Percentiles rank a stretch among this genome's conserved stretches.
phyloP scores from a whole-genome alignment of 2,888 invertebrate genomes.

The Nephrotoma appendiculata region DNA sequence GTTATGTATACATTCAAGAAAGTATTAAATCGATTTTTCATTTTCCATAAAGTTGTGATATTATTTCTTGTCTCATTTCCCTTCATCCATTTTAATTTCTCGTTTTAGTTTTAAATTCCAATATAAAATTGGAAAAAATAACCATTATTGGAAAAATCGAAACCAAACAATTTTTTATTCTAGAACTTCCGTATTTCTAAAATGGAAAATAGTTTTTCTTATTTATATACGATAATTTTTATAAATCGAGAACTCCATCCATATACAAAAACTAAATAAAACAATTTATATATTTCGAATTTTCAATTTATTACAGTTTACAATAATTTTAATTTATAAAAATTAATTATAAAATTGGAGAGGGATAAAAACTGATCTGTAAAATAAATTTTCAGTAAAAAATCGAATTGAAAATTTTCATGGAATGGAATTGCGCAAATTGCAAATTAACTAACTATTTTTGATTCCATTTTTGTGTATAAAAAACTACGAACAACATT shows the following conservation, averaged over 20 bases:
- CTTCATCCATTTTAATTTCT: neutral
- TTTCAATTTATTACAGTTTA: neutral
- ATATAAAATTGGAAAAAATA: neutral
- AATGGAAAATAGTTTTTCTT: neutral
- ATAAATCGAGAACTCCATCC: neutral
- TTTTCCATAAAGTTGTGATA: too few relatives aligned
- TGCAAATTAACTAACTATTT: neutral
- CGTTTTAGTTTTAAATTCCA: neutral
- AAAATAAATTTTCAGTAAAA: neutral
- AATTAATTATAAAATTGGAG: neutral
- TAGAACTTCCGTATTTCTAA: neutral
- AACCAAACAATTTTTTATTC: neutral
- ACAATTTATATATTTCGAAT: neutral
- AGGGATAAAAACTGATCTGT: too few relatives aligned
- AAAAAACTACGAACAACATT: too few relatives aligned
- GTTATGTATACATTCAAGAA: too few relatives aligned
- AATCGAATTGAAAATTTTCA: neutral
- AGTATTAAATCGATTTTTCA: too few relatives aligned
- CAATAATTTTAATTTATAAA: neutral
- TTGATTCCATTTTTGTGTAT: neutral
- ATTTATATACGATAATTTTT: neutral
- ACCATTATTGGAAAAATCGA: neutral
- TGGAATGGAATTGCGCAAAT: neutral
- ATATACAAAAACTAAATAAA: neutral
- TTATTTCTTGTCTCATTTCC: neutral